These are phyloP conservation scores for Gari tellinella DNA, from an alignment of 2,888 invertebrate species.

Conservation along the genomic window DNA sequence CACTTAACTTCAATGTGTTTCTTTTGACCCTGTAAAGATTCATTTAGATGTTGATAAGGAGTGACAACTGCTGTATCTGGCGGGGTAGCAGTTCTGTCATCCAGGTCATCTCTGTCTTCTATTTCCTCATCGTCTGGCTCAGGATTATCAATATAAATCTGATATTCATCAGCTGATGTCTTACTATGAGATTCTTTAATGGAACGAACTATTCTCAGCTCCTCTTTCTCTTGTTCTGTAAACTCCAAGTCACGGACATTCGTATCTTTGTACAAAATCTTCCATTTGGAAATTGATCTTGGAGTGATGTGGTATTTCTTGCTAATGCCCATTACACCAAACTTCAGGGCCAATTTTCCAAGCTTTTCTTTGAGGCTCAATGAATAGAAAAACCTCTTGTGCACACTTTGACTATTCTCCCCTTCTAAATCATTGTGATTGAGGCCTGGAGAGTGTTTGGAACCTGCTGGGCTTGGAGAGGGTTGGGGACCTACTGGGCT, in stretches of 20 bases:
- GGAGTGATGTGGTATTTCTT: slow-evolving; percentile 21
- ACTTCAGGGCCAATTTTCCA: slow-evolving; percentile 27
- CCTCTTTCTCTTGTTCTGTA: slow-evolving; percentile 26
- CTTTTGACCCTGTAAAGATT: no score
- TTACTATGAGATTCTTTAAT: slow-evolving; percentile 7
- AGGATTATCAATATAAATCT: slow-evolving; percentile 61
- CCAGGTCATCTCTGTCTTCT: slow-evolving; percentile 8
- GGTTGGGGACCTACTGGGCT: not conserved
- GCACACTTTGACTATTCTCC: not conserved
- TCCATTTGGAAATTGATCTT: slow-evolving; percentile 35
- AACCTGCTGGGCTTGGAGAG: not conserved
- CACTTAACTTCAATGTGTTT: no score
- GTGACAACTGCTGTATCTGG: slow-evolving; percentile 2
- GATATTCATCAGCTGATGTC: slow-evolving; percentile 19
- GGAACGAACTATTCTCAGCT: slow-evolving; percentile 21
- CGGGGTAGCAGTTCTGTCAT: slow-evolving; percentile 13
- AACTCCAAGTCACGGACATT: slow-evolving; percentile 22
- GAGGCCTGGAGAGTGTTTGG: not conserved
- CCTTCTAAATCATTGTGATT: no score
- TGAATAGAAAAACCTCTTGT: slow-evolving; percentile 24
- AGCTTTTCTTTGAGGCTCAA: slow-evolving; percentile 29
- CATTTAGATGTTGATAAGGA: no score
- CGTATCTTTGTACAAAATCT: slow-evolving; percentile 23
- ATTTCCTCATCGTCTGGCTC: slow-evolving; percentile 14
- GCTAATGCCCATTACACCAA: slow-evolving; percentile 11